Conservation (phyloP, 1,140 invertebrate species). For the Drosophila ironensis region DNA sequence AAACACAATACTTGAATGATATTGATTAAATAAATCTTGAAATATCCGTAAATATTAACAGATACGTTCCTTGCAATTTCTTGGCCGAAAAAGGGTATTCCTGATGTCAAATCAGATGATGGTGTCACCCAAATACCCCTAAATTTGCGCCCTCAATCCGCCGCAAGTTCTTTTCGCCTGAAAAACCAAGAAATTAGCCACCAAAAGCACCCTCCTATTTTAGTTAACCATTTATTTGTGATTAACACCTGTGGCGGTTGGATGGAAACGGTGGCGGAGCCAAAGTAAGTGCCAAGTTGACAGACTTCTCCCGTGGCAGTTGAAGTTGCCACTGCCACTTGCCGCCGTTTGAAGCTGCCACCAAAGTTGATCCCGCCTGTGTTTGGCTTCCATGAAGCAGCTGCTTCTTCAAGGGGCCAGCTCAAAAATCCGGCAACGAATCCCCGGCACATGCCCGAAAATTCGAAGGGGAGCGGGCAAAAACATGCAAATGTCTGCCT, state of each 20-base stretch:
- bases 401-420: background rate
- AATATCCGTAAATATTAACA: too few relatives aligned
- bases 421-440: conserved; percentile 11
- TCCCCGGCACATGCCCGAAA: background rate
- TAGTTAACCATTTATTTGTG: background rate
- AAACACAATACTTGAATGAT: too few relatives aligned
- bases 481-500: conserved; percentile 7
- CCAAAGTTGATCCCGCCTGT: conserved; percentile 22
- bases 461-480: background rate
- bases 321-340: conserved; percentile 15
- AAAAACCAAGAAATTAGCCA: too few relatives aligned
- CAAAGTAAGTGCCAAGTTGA: background rate
- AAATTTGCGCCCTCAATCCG: too few relatives aligned
- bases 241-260: conserved; percentile 9
- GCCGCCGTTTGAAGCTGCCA: conserved; percentile 4
- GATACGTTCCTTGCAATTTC: too few relatives aligned
- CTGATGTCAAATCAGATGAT: too few relatives aligned
- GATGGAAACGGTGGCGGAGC: background rate
- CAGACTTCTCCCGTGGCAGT: conserved; percentile 8
- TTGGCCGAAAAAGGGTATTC: too few relatives aligned
- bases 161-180: too few relatives aligned
- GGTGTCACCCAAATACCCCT: too few relatives aligned
- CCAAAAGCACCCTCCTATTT: too few relatives aligned
- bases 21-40: too few relatives aligned
- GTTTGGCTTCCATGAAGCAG: conserved; percentile 3